Evolutionary conservation across 2,113 vertebrate genomes (phyloP).

Genomic region (Plotosus lineatus): DNA sequence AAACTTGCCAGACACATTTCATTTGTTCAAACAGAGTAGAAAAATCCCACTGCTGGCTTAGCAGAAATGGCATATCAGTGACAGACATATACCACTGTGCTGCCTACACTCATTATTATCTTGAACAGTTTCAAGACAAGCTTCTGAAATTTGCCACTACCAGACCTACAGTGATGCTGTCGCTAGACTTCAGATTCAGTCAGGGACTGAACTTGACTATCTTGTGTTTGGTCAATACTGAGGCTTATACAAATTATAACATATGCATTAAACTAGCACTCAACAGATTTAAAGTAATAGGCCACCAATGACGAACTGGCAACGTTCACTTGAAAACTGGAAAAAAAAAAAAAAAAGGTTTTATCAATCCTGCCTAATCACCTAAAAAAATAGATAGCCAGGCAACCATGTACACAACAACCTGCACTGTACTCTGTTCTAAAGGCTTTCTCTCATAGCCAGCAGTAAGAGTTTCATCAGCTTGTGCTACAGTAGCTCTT

Average conservation of each 20-base stretch:
- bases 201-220: neutral
- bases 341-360: no score
- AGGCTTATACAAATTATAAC: neutral
- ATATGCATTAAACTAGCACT: neutral
- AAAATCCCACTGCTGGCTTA: conserved; percentile 22
- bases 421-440: no score
- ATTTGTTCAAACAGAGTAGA: conserved; percentile 22
- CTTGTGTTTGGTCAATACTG: neutral
- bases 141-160: conserved; percentile 5
- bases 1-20: conserved; percentile 6
- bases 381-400: no score
- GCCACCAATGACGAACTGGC: no score
- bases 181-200: neutral
- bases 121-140: conserved; percentile 19
- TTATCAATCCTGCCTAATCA: no score
- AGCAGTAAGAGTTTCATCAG: no score
- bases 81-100: conserved; percentile 26
- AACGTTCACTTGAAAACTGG: no score
- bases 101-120: conserved; percentile 5
- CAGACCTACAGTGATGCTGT: neutral
- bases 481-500: no score
- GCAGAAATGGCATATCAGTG: conserved; percentile 19
- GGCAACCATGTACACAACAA: no score
- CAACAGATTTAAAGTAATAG: neutral
- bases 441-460: no score